Evolutionary conservation across 1,140 invertebrate species (phyloP).

Genomic region (Spodoptera litura): DNA sequence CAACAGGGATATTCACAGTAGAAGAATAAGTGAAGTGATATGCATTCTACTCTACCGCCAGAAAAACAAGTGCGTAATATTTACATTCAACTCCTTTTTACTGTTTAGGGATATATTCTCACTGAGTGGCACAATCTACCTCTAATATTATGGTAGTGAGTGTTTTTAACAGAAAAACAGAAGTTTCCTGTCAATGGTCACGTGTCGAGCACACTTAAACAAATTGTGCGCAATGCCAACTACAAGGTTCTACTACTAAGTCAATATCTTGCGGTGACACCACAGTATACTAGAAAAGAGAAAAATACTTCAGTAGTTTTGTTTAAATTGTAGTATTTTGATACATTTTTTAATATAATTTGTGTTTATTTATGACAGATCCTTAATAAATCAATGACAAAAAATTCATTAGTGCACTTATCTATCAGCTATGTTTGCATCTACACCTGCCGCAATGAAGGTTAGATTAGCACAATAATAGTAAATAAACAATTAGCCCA

Average conservation of each 20-base stretch:
- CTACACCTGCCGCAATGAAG: neutral
- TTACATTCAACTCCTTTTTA: too few relatives aligned
- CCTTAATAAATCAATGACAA: neutral
- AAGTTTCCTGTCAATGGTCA: constrained; percentile 10
- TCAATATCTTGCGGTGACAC: neutral
- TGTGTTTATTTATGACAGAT: neutral
- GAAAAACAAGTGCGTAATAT: too few relatives aligned
- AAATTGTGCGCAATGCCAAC: constrained; percentile 15
- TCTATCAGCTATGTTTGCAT: neutral
- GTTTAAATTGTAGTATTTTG: neutral
- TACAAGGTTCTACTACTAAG: neutral
- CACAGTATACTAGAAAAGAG: neutral
- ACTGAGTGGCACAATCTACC: too few relatives aligned
- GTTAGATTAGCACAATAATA: constrained; percentile 9
- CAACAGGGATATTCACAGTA: too few relatives aligned
- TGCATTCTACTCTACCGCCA: too few relatives aligned
- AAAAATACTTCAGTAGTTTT: too few relatives aligned
- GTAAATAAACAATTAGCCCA: constrained; percentile 31
- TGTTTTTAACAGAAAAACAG: neutral
- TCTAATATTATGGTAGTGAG: neutral
- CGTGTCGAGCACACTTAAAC: constrained; percentile 1
- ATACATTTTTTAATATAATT: neutral
- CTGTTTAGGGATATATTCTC: too few relatives aligned
- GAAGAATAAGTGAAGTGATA: too few relatives aligned
- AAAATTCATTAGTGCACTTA: neutral